Percentiles rank a stretch among this genome's conserved stretches.
Conservation (phyloP, 2,888 invertebrate genomes). For the Brachyopa scutellaris region DNA sequence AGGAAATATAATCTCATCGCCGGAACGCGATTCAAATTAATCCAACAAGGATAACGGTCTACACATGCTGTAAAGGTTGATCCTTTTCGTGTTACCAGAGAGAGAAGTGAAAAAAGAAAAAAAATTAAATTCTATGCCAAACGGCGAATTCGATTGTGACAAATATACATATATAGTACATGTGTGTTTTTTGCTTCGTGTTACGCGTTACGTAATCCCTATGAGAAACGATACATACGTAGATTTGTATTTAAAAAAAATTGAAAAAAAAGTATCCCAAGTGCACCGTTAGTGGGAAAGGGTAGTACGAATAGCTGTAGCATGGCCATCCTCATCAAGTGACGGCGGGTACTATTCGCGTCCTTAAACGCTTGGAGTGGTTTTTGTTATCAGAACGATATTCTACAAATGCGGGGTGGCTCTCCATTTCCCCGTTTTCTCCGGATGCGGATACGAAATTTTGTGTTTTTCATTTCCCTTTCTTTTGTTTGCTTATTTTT, state of each 20-base stretch:
- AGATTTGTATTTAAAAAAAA: conserved; percentile 48
- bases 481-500: not conserved
- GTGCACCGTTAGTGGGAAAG: conserved; percentile 43
- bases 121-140: conserved; percentile 46
- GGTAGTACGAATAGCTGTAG: conserved; percentile 20
- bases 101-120: conserved; percentile 22
- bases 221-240: conserved; percentile 63
- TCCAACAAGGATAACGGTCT: conserved; percentile 65
- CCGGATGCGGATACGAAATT: conserved; percentile 46
- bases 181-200: conserved; percentile 60
- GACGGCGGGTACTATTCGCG: conserved; percentile 35
- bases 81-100: conserved; percentile 55
- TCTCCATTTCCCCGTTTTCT: conserved; percentile 27
- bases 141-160: conserved; percentile 64
- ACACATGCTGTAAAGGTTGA: conserved; percentile 52
- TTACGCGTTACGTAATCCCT: conserved; percentile 70
- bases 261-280: conserved; percentile 45
- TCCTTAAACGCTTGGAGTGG: conserved; percentile 33
- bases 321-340: conserved; percentile 42
- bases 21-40: conserved; percentile 67
- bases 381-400: conserved; percentile 2
- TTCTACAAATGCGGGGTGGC: conserved; percentile 27
- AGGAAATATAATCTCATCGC: conserved; percentile 46
- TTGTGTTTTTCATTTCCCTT: conserved; percentile 12
- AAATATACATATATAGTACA: too few species aligned